phyloP scores from a whole-genome alignment of 2,797 vertebrate species.

The Buceros bicornis region DNA sequence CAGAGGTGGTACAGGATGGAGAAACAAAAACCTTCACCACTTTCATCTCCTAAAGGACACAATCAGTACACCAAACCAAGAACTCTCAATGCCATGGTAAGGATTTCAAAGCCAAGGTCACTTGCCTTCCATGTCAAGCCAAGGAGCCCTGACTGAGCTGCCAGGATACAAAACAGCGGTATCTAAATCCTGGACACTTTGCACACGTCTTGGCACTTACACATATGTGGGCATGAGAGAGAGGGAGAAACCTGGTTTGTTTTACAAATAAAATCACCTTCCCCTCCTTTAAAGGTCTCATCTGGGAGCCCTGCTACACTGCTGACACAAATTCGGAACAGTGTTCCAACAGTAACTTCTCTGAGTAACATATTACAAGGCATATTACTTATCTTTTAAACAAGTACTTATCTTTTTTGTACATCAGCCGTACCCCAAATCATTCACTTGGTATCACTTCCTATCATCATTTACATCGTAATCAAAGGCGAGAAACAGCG shows the following conservation, averaged over 20 bases:
- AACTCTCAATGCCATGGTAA: neutral
- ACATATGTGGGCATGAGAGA: neutral
- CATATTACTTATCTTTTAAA: neutral
- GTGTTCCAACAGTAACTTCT: neutral
- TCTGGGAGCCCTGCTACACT: neutral
- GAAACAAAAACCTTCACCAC: neutral
- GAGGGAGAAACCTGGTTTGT: neutral
- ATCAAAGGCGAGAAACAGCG: neutral
- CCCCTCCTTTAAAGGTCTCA: neutral
- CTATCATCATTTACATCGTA: neutral
- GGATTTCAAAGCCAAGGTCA: neutral
- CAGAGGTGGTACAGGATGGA: neutral
- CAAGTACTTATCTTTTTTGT: neutral
- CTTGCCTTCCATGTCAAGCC: neutral
- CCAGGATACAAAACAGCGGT: neutral
- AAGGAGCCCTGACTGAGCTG: neutral
- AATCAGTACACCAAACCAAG: neutral
- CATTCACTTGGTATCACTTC: neutral
- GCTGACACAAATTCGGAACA: neutral
- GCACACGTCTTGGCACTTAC: neutral
- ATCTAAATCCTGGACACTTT: neutral
- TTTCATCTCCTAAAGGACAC: neutral
- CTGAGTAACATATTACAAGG: neutral
- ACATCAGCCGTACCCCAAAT: neutral
- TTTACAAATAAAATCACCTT: neutral